Conservation (phyloP, 2,113 vertebrate genomes). For the Salvelinus sp. region DNA sequence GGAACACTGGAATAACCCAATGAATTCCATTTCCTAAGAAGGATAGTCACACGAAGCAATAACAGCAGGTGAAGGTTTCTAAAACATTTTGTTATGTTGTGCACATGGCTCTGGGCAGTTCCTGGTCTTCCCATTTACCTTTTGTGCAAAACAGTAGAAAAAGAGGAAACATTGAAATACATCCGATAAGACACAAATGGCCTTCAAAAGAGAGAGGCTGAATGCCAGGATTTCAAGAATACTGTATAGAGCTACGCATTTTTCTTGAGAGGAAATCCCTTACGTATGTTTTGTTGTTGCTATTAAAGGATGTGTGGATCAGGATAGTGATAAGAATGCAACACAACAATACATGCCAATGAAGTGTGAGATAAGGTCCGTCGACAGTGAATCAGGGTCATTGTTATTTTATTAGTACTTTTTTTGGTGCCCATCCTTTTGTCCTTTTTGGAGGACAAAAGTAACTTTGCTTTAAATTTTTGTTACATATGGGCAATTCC, state of each 20-base stretch:
- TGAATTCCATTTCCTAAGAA: background rate
- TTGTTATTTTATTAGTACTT: too few relatives aligned
- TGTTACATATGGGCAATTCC: too few relatives aligned
- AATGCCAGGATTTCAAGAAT: background rate
- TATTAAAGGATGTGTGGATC: too few relatives aligned
- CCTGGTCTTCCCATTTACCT: background rate
- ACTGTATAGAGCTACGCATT: too few relatives aligned
- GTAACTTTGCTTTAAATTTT: too few relatives aligned
- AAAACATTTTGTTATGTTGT: background rate
- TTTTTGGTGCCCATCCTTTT: too few relatives aligned
- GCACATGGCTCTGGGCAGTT: background rate
- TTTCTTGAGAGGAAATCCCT: too few relatives aligned
- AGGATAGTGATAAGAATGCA: background rate
- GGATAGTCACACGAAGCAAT: background rate
- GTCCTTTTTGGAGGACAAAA: too few relatives aligned
- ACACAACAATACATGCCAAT: background rate
- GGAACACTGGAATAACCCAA: slow-evolving; percentile 29
- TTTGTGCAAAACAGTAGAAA: background rate
- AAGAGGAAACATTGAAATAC: background rate
- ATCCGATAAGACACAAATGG: background rate
- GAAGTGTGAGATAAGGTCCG: background rate
- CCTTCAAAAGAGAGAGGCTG: background rate
- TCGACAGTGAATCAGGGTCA: background rate
- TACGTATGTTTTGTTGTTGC: too few relatives aligned
- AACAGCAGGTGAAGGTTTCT: background rate